Evolutionary conservation across 2,888 invertebrate genomes (phyloP), one percentile per base, ranked within the genome.

Genomic region (Schrankia costaestrigalis): DNA sequence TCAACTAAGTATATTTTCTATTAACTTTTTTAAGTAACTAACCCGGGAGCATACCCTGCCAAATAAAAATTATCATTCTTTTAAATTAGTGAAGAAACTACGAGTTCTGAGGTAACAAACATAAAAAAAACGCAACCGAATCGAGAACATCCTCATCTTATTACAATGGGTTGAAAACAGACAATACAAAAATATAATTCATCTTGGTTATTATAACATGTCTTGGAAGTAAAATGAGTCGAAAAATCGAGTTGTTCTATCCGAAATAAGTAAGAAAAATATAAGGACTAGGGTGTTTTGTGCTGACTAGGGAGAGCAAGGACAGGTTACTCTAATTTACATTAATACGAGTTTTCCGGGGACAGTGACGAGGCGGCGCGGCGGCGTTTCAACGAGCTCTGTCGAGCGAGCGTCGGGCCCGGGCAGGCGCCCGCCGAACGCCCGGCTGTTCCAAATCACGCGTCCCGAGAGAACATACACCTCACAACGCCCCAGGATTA

Each of bases 401-500:
- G 53, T 52, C 43, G 41, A 40, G 38, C 23, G 42, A 41, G 50
- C 46, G 26, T 15, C 36, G 31, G 31, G 42, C 33, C 41, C 48
- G 43, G 41, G 36, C 40, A 33, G 46, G 43, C 44, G 53, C 43
- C 29, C 41, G 44, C 40, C 38, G 41, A 27, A n/a, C 46, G 45
- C 49, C 56, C 39, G 41, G 46, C 48, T 60, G 56, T 62, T 64
- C 67, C 66, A 71, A 76, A 79, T 79, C 77, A 80, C 70, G 66
- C 62, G 64, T 74, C 80, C 78, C 76, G 38, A 39, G 75, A 63
- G 79, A 65, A 55, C 69, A 59, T 61, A 67, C 72, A 75, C 71
- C 72, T 73, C 72, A 67, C 71, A 63, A 68, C 73, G 67, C 71
- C 71, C 70, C 72, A 60, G 77, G 73, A 78, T 82, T 80, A 79